These are phyloP conservation scores for Zenarchopterus dispar DNA, from an alignment of 2,797 vertebrate genomes.

Conservation along the genomic window DNA sequence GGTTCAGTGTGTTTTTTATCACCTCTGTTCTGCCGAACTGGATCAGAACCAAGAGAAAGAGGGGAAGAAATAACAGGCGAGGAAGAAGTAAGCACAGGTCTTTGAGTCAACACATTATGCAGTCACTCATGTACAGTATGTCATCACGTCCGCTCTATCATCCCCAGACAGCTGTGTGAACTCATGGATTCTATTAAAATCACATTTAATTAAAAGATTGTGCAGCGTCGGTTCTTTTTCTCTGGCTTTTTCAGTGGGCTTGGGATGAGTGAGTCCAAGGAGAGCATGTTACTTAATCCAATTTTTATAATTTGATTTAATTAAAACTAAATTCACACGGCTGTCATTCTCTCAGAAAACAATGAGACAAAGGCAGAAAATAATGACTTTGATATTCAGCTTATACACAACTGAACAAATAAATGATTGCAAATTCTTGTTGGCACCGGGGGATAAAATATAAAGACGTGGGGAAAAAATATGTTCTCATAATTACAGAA, in stretches of 20 bases:
- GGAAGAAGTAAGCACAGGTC: constrained; percentile 22
- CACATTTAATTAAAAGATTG: constrained; percentile 50
- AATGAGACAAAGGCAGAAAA: constrained; percentile 4
- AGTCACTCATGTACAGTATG: constrained; percentile 25
- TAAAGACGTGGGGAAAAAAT: background rate
- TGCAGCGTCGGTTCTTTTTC: constrained; percentile 35
- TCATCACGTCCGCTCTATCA: constrained; percentile 1
- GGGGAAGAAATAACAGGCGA: constrained; percentile 10
- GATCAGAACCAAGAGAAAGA: constrained; percentile 46
- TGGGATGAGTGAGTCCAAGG: constrained; percentile 30
- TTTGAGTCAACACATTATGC: constrained; percentile 18
- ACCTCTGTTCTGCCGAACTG: constrained; percentile 96
- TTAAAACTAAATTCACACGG: constrained; percentile 32
- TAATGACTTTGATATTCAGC: constrained; percentile 17
- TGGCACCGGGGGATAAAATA: background rate
- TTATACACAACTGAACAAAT: constrained; percentile 13
- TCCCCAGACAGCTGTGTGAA: constrained; percentile 26
- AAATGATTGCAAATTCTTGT: background rate
- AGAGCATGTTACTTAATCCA: constrained; percentile 7
- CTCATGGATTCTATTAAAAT: constrained; percentile 41
- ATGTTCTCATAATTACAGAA: constrained; percentile 19
- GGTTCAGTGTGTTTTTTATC: constrained; percentile 96
- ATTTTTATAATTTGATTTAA: constrained; percentile 47
- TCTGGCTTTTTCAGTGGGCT: constrained; percentile 24
- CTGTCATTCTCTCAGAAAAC: background rate